Conservation (phyloP, 2,113 vertebrate species). For the Glaucidium brasilianum region DNA sequence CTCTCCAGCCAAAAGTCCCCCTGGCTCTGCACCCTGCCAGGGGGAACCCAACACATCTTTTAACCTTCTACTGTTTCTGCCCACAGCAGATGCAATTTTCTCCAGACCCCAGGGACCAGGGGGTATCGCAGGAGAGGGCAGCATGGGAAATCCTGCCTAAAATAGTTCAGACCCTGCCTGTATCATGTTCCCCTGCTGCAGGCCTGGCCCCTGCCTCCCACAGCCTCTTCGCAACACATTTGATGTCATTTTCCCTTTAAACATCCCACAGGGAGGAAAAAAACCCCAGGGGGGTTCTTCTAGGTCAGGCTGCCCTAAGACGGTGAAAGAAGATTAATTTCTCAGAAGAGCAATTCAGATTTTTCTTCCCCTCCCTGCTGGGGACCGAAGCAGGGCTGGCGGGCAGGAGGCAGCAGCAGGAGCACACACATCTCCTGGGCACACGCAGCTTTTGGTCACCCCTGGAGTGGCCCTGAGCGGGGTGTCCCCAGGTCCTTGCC, state of each 20-base stretch:
- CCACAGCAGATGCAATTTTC: background rate
- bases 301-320: background rate
- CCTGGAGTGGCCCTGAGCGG: background rate
- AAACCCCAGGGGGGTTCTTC: background rate
- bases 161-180: background rate
- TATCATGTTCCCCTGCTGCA: background rate
- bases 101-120: background rate
- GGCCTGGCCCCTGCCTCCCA: background rate
- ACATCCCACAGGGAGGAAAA: background rate
- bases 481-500: fast-evolving
- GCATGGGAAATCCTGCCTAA: background rate
- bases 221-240: background rate
- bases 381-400: background rate
- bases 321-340: slow-evolving; percentile 45
- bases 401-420: background rate
- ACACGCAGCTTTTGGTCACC: background rate
- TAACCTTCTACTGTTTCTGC: background rate
- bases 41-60: background rate
- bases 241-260: background rate
- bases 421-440: background rate
- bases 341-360: background rate
- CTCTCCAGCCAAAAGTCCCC: background rate
- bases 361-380: background rate
- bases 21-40: background rate
- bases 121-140: background rate